Conservation (phyloP, 1,140 invertebrate species). For the Manduca sexta region DNA sequence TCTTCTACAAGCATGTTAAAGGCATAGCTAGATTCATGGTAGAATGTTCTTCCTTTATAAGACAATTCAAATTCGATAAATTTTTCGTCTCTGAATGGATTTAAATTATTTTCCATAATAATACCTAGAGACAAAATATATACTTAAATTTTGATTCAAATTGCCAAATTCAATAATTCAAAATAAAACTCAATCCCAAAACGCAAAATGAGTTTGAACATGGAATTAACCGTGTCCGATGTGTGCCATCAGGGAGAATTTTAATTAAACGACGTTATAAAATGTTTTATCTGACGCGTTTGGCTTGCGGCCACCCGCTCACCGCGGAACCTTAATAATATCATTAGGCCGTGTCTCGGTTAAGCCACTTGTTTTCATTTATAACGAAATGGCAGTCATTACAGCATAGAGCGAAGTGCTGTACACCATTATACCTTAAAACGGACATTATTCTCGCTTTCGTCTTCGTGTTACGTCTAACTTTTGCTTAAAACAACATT, state of each 20-base stretch:
- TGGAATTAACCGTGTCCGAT: not conserved
- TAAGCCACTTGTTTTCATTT: conserved; percentile 53
- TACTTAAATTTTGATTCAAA: too few species aligned
- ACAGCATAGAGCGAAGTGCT: conserved; percentile 51
- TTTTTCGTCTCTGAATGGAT: too few species aligned
- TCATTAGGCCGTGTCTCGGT: conserved; percentile 33
- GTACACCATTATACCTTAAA: conserved; percentile 52
- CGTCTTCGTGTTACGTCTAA: conserved; percentile 18
- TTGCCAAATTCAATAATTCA: too few species aligned
- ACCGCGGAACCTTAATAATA: conserved; percentile 15
- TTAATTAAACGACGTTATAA: conserved; percentile 7
- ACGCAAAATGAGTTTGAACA: not conserved
- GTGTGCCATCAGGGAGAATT: not conserved
- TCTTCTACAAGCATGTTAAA: too few species aligned
- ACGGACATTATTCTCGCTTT: conserved; percentile 45
- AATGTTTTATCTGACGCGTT: conserved; percentile 2
- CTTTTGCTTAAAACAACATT: conserved; percentile 10
- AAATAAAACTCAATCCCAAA: too few species aligned
- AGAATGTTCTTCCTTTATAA: not conserved
- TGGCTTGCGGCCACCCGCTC: conserved; percentile 4
- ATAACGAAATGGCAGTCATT: conserved; percentile 42
- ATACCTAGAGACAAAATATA: too few species aligned
- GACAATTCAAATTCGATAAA: not conserved
- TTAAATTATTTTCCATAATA: too few species aligned
- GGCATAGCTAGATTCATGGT: not conserved